Evolutionary conservation across 1,140 invertebrate genomes (phyloP).

Genomic region (Sipha flava): DNA sequence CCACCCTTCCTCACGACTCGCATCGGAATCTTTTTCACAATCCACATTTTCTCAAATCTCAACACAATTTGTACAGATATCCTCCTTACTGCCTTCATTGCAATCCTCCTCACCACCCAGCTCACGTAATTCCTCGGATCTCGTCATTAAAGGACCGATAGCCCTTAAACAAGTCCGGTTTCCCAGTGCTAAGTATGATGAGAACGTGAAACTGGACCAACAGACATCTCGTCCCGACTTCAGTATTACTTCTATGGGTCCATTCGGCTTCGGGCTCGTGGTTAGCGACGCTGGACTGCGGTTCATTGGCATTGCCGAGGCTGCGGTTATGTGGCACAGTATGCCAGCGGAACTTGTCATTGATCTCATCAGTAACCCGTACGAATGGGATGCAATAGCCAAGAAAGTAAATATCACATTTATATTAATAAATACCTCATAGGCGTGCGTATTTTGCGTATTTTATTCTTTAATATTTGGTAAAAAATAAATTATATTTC

Average conservation of each 20-base stretch:
- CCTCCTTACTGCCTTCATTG: too few relatives aligned
- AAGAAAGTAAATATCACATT: conserved; percentile 31
- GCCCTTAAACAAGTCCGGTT: background rate
- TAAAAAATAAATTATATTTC: too few relatives aligned
- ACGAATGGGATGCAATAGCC: background rate
- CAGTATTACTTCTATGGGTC: background rate
- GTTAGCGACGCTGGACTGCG: background rate
- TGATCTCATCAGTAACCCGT: background rate
- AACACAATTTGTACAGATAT: too few relatives aligned
- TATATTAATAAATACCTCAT: too few relatives aligned
- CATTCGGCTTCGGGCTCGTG: background rate
- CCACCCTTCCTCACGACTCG: too few relatives aligned
- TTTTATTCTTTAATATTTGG: too few relatives aligned
- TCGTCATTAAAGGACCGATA: too few relatives aligned
- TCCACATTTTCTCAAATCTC: too few relatives aligned
- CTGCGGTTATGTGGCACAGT: background rate
- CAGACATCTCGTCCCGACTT: background rate
- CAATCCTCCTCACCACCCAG: background rate
- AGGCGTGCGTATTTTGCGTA: too few relatives aligned
- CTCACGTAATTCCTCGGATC: too few relatives aligned
- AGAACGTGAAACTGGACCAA: conserved; percentile 11
- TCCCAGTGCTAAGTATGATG: background rate
- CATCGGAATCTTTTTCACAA: too few relatives aligned
- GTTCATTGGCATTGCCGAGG: background rate
- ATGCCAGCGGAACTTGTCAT: background rate